Evolutionary conservation across 2,888 invertebrate species (phyloP), one percentile per base, ranked within the genome.

Genomic region (Atethmia centrago): DNA sequence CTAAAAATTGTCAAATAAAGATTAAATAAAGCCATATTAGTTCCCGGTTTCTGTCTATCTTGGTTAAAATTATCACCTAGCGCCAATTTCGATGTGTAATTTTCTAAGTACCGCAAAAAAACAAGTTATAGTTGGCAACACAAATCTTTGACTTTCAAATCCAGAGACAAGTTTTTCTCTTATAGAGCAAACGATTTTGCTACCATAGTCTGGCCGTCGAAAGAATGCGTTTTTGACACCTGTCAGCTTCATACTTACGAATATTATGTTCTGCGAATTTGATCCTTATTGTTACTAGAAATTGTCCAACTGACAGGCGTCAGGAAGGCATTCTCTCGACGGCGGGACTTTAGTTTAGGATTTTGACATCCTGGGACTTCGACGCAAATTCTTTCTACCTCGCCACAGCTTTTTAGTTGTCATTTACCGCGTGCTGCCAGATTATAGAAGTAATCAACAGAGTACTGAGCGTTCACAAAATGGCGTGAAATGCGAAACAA

Each of bases 391-490:
- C 16, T 31, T 21, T 14, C 0, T 9, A 14, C 8, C 62, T 47
- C 47, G 21, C 47, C 21, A 9, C 14, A 9, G 3, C 10, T 10
- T n/a, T 64, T 31, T 16, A 1, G 2, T 10, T 64, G 64, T 12
- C 71, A 81, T 21, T 56, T 84, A 81, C 75, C 64, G 0, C 21
- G 70, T 86, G 70, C 36, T 78, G 28, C 10, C 12, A 36, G 49
- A 62, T 36, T 49, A 3, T 40, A 68, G 61, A 74, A 71, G 75
- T 76, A 87, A 83, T 83, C 83, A 78, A 75, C 87, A 64, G 69
- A 87, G 83, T 82, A 82, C 73, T 63, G 70, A 80, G 74, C 77
- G 73, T 72, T 74, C 25, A 73, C 76, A 85, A 85, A 85, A 87
- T 82, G 85, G 76, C 85, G 67, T 74, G 74, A 82, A 82, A 82